These are phyloP conservation scores for Dryadula phaetusa DNA, from an alignment of 2,888 invertebrate species.

Conservation along the genomic window DNA sequence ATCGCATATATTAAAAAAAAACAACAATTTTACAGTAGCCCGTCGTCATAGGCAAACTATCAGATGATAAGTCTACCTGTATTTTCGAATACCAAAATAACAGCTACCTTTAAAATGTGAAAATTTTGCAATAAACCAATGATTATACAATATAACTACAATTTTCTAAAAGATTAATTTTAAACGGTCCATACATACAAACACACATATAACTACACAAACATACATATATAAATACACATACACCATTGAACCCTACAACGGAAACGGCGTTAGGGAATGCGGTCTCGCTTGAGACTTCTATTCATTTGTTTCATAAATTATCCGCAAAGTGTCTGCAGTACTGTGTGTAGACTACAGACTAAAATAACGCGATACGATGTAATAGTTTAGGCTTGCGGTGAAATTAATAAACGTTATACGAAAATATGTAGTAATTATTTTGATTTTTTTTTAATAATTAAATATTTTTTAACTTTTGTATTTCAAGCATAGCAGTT, in stretches of 20 bases:
- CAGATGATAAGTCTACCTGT: no score
- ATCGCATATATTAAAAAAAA: no score
- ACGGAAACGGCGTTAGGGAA: constrained; percentile 49
- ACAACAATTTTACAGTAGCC: no score
- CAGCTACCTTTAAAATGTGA: no score
- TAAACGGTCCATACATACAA: constrained; percentile 5
- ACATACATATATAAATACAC: constrained; percentile 17
- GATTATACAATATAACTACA: background rate
- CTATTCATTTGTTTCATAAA: constrained; percentile 64
- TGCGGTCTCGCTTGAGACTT: constrained; percentile 48
- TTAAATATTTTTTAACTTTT: no score
- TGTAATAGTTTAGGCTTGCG: background rate
- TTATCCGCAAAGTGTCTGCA: constrained; percentile 47
- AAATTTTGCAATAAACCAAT: no score
- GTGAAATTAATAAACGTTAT: background rate
- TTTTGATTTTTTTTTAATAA: no score
- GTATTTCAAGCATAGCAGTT: no score
- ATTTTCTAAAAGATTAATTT: background rate
- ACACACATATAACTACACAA: no score
- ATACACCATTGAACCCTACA: constrained; percentile 33
- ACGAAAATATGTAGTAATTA: no score
- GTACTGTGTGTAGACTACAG: constrained; percentile 9
- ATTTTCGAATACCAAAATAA: no score
- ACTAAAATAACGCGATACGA: constrained; percentile 10
- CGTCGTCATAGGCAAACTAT: no score